Evolutionary conservation across 2,113 vertebrate species (phyloP), one percentile per base, ranked within the genome.

Genomic region (Rallus limicola): DNA sequence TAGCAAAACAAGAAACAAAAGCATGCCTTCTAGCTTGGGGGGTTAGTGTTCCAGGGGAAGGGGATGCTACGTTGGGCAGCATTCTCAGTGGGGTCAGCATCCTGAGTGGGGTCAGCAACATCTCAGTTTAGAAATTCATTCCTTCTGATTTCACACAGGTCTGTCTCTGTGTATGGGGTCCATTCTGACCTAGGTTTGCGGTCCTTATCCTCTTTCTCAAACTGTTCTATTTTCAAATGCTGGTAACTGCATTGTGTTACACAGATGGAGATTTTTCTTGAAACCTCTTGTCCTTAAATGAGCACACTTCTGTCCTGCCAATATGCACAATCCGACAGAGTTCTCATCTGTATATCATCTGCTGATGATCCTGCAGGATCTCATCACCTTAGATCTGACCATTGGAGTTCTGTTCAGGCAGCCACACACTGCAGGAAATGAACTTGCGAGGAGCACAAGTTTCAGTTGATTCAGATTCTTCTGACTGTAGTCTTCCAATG

Each of bases 401-500:
- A 24, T 36, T 38, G 11, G 26, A 28, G 29, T 53, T 79, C 21
- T 16, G 23, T 31, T 85, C 59, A 70, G 58, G 13, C 65, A 90
- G 60, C 46, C 1, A 0, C 0, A 0, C 26, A 36, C 75, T 50
- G 24, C 55, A 59, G 68, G 36, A 83, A 68, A 77, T 1, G 0
- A 58, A 70, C 23, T 75, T 86, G 29, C 40, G 59, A 80, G 59
- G 71, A 82, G 5, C 4, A 0, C 3, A 9, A 55, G 59, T 69
- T 88, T 44, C n/a, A 56, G 38, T 25, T 40, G 26, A 19, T 72
- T 72, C 31, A 33, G 4, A 46, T 70, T 70, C 75, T 89, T 79
- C 70, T 75, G 40, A 33, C 36, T 62, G 24, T 48, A 29, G 16
- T 33, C 33, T 72, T 79, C 21, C 23, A 68, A 8, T 58, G 65